These are phyloP conservation scores for Dysdera silvatica DNA, from an alignment of 1,140 invertebrate species.

Conservation along the genomic window DNA sequence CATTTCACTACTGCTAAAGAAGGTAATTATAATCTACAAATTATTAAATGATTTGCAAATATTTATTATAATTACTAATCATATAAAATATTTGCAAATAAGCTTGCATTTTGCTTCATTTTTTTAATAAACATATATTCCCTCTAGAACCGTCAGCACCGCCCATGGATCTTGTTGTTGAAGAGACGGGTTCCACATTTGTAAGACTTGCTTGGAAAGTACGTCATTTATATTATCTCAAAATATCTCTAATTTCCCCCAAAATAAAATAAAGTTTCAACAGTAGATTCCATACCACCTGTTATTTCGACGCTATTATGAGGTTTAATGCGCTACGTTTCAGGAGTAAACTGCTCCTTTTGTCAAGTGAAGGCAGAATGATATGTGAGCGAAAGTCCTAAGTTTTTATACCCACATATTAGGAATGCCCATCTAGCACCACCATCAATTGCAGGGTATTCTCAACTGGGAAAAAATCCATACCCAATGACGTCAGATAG, in stretches of 20 bases:
- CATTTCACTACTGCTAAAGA: conserved; percentile 26
- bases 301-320: no score
- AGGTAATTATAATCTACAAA: conserved; percentile 4
- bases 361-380: no score
- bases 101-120: not conserved
- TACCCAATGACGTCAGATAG: no score
- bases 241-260: not conserved
- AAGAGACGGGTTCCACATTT: conserved; percentile 80
- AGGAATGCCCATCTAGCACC: no score
- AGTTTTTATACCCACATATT: no score
- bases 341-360: no score
- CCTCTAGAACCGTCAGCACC: conserved; percentile 41
- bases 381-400: no score
- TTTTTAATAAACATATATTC: not conserved
- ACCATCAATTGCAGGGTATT: no score
- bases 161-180: conserved; percentile 60
- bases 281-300: no score
- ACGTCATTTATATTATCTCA: not conserved
- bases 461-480: no score
- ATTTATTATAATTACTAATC: not conserved
- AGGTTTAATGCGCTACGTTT: no score
- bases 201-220: conserved; percentile 82
- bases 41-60: not conserved
- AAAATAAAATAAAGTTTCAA: not conserved
- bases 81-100: not conserved